These are phyloP conservation scores for Gonatopus flavifemur DNA, from an alignment of 1,140 invertebrate genomes.

Conservation along the genomic window DNA sequence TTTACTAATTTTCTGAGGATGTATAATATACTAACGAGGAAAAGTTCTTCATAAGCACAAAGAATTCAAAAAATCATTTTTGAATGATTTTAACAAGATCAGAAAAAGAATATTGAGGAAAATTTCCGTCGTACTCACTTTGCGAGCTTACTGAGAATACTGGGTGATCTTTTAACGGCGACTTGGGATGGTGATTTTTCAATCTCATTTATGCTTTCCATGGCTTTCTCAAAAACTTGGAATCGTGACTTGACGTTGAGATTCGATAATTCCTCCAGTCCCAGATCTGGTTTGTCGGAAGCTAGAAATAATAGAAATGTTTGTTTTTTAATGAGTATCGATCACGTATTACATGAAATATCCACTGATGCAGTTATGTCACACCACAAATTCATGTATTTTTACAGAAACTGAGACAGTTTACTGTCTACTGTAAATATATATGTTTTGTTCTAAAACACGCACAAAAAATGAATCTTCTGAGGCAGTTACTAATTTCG, in stretches of 20 bases:
- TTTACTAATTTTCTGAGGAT: too few species aligned
- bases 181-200: slow-evolving; percentile 66
- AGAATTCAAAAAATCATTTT: too few species aligned
- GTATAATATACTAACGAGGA: too few species aligned
- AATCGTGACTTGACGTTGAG: slow-evolving; percentile 85
- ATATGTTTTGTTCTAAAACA: too few species aligned
- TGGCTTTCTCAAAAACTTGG: slow-evolving; percentile 77
- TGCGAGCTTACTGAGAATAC: slow-evolving; percentile 77
- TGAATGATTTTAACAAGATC: too few species aligned
- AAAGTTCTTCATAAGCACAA: too few species aligned
- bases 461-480: too few species aligned
- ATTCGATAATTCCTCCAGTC: slow-evolving; percentile 78
- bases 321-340: not conserved
- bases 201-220: slow-evolving; percentile 55
- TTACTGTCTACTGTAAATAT: too few species aligned
- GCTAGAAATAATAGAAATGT: slow-evolving; percentile 61
- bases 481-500: too few species aligned
- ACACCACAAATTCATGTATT: not conserved
- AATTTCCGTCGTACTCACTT: slow-evolving; percentile 67
- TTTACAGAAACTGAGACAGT: too few species aligned
- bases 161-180: slow-evolving; percentile 72
- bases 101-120: too few species aligned
- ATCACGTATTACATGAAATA: slow-evolving; percentile 5
- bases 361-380: slow-evolving; percentile 3
- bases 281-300: slow-evolving; percentile 86